phyloP scores from a whole-genome alignment of 2,888 invertebrate genomes.

The Tenthredo notha region DNA sequence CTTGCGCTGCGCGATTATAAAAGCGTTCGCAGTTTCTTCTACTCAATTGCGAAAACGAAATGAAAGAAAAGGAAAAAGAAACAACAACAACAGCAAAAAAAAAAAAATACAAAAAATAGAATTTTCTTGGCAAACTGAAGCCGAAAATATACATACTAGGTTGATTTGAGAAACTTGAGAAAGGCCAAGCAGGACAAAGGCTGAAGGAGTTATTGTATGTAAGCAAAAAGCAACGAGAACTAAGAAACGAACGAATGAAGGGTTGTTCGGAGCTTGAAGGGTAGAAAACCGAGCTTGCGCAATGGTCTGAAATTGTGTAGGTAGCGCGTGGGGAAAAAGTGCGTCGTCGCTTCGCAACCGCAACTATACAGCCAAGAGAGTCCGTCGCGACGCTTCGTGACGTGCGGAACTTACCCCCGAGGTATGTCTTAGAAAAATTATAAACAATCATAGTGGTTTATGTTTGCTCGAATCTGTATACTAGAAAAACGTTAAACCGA shows the following conservation, averaged over 20 bases:
- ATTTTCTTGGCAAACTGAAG: too few relatives aligned
- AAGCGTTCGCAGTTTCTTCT: too few relatives aligned
- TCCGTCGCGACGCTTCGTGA: constrained; percentile 49
- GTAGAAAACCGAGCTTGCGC: constrained; percentile 20
- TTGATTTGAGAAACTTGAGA: neutral
- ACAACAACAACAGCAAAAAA: too few relatives aligned
- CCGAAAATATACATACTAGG: neutral
- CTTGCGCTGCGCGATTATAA: too few relatives aligned
- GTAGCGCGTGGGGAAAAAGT: constrained; percentile 18
- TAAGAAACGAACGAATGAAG: neutral
- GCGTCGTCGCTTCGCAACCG: constrained; percentile 40
- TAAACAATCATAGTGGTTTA: neutral
- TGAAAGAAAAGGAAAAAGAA: too few relatives aligned
- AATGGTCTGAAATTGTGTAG: neutral
- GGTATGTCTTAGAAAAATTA: neutral
- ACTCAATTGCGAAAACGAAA: too few relatives aligned
- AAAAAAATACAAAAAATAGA: too few relatives aligned
- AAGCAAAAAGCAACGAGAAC: neutral
- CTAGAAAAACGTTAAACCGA: too few relatives aligned
- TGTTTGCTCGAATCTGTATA: neutral
- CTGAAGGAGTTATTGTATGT: neutral
- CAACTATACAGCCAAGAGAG: neutral
- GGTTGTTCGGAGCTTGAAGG: neutral
- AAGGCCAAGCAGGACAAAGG: neutral
- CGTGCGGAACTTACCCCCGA: neutral